Conservation (phyloP, 2,113 vertebrate species). For the Acanthochromis polyacanthus region DNA sequence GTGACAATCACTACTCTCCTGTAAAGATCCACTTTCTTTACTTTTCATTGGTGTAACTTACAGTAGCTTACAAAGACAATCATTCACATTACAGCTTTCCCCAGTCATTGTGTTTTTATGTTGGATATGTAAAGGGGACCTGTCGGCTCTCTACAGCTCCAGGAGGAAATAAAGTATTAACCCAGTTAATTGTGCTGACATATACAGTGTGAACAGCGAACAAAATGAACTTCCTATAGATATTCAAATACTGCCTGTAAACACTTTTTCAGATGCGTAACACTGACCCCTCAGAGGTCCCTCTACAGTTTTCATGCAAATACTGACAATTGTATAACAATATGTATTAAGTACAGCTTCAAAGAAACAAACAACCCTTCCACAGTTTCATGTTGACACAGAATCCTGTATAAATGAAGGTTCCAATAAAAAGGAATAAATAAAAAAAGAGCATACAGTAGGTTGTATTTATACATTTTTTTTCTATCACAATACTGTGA, state of each 20-base stretch:
- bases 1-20: slow-evolving; percentile 7
- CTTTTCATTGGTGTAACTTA: slow-evolving; percentile 51
- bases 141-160: slow-evolving; percentile 26
- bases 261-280: slow-evolving; percentile 58
- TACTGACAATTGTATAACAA: slow-evolving; percentile 54
- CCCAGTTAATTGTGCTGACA: slow-evolving; percentile 34
- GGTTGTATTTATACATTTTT: slow-evolving; percentile 34
- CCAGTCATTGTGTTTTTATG: slow-evolving; percentile 30
- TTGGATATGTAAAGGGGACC: slow-evolving; percentile 15
- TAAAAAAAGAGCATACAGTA: slow-evolving; percentile 18
- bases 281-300: slow-evolving; percentile 29
- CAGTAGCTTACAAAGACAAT: slow-evolving; percentile 48
- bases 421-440: slow-evolving; percentile 37
- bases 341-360: slow-evolving; percentile 45
- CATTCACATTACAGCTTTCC: slow-evolving; percentile 58
- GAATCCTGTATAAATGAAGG: slow-evolving; percentile 49
- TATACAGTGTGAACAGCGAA: slow-evolving; percentile 46
- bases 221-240: slow-evolving; percentile 42
- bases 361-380: slow-evolving; percentile 34
- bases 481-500: slow-evolving; percentile 42
- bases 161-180: slow-evolving; percentile 29
- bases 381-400: slow-evolving; percentile 51
- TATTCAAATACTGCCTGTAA: slow-evolving; percentile 54
- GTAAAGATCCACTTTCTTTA: slow-evolving; percentile 54
- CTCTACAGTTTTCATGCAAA: slow-evolving; percentile 72